Conservation (phyloP, 2,113 vertebrate species). For the Phoxinus phoxinus region DNA sequence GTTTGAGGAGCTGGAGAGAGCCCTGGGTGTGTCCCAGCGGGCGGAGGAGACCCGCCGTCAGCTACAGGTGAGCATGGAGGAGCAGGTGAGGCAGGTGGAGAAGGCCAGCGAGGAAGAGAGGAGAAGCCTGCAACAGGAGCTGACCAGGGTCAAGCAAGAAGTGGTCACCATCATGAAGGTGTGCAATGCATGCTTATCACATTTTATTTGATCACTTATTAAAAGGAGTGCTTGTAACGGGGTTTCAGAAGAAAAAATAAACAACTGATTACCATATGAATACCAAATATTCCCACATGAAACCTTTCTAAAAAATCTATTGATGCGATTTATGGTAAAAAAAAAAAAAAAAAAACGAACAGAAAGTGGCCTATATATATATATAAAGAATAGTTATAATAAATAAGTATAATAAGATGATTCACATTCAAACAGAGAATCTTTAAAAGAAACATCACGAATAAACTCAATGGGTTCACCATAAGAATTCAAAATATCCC, state of each 20-base stretch:
- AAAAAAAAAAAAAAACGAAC: not conserved
- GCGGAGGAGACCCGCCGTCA: constrained; percentile 89
- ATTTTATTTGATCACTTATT: no score
- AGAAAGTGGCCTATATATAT: no score
- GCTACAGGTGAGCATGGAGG: constrained; percentile 89
- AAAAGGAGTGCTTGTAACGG: no score
- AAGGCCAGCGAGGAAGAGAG: constrained; percentile 87
- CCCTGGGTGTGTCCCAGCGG: constrained; percentile 85
- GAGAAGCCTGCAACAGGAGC: constrained; percentile 85
- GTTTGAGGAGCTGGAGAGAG: constrained; percentile 94
- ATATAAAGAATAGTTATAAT: not conserved
- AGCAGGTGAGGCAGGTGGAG: constrained; percentile 85
- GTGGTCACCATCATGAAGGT: constrained; percentile 92
- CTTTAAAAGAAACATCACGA: not conserved
- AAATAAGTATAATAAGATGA: not conserved
- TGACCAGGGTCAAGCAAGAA: constrained; percentile 89
- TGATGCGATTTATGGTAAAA: not conserved
- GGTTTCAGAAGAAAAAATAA: no score
- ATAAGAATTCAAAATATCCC: not conserved
- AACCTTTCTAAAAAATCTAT: no score
- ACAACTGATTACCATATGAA: no score
- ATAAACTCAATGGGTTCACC: not conserved
- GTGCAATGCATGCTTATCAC: constrained; percentile 64
- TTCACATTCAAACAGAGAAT: not conserved
- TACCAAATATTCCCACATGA: no score